These are phyloP conservation scores for Myrmophylax atrothorax DNA, from an alignment of 2,113 vertebrate species.

Conservation along the genomic window DNA sequence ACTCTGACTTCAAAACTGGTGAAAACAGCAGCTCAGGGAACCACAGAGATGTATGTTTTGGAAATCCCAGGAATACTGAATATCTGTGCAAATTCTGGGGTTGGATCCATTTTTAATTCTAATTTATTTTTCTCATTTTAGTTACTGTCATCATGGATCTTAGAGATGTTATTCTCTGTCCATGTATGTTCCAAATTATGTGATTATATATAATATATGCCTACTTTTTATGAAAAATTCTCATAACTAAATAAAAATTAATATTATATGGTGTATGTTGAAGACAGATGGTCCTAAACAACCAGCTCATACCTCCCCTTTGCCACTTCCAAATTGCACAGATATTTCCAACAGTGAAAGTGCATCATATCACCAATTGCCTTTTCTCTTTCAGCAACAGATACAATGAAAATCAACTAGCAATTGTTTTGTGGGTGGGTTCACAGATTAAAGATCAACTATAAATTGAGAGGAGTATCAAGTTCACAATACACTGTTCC, in stretches of 20 bases:
- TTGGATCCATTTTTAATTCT: neutral
- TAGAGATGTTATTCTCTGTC: neutral
- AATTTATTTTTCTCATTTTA: neutral
- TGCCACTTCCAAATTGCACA: neutral
- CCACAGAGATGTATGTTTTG: neutral
- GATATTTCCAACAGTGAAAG: neutral
- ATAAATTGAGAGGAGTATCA: neutral
- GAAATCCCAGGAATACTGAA: fast-evolving
- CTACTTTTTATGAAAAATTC: neutral
- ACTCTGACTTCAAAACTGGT: neutral
- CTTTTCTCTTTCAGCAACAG: conserved; percentile 7
- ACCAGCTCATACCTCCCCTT: neutral
- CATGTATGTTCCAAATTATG: neutral
- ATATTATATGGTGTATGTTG: neutral
- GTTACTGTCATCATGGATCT: neutral
- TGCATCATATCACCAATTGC: neutral
- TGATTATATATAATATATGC: neutral
- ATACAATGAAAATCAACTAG: neutral
- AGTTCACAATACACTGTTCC: neutral
- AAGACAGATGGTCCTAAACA: neutral
- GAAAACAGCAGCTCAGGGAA: neutral
- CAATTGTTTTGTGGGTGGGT: neutral
- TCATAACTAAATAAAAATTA: neutral
- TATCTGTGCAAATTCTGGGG: neutral
- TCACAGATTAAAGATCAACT: neutral